Percentiles rank a stretch among this genome's conserved stretches.
Conservation (phyloP, 2,797 vertebrate species). For the Otolemur crassicaudatus region DNA sequence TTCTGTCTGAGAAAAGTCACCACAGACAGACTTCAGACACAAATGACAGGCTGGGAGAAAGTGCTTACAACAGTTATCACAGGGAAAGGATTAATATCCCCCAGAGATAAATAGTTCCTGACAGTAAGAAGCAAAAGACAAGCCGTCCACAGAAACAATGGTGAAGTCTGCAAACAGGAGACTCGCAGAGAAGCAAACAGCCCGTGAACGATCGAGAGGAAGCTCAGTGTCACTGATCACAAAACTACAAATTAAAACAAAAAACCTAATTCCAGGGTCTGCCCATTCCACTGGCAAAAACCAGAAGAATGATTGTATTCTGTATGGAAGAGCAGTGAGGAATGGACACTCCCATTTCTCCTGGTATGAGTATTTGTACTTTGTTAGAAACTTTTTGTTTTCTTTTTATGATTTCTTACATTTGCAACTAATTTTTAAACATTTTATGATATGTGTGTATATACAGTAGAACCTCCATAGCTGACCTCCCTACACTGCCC, state of each 20-base stretch:
- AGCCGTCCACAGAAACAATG: conserved; percentile 6
- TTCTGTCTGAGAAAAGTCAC: not conserved
- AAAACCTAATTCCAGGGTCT: conserved; percentile 11
- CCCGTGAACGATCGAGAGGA: not conserved
- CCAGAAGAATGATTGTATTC: not conserved
- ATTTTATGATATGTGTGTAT: not conserved
- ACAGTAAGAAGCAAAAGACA: conserved; percentile 27
- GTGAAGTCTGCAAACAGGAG: not conserved
- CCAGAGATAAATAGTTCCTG: not conserved
- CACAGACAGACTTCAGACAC: not conserved
- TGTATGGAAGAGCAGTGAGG: not conserved
- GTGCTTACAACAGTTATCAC: not conserved
- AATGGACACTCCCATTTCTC: not conserved
- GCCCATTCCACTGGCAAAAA: not conserved
- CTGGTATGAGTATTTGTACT: not conserved
- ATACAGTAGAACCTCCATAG: no score
- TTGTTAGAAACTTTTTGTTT: not conserved
- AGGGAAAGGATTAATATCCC: not conserved
- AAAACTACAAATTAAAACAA: not conserved
- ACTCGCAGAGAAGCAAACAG: not conserved
- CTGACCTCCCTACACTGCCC: no score
- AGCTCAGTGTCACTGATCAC: not conserved
- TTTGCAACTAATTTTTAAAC: conserved; percentile 13
- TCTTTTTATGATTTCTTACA: not conserved
- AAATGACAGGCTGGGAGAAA: not conserved